Evolutionary conservation across 2,113 vertebrate species (phyloP).

Genomic region (Chlorodrepanis virens): DNA sequence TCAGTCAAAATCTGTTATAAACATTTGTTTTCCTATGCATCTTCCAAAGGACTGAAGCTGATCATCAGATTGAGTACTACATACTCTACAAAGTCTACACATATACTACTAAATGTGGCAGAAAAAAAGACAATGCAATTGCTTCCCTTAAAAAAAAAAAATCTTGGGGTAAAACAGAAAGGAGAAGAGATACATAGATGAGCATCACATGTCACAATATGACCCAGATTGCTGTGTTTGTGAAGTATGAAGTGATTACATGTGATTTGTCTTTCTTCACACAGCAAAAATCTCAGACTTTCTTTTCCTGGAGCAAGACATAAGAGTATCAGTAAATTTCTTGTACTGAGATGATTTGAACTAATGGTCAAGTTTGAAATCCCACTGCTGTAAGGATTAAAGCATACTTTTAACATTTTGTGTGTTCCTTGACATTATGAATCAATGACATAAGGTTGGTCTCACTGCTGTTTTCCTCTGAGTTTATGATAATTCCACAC

Average conservation of each 20-base stretch:
- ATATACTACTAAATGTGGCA: neutral
- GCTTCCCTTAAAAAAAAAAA: neutral
- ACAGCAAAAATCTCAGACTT: neutral
- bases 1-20: neutral
- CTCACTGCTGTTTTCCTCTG: neutral
- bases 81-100: neutral
- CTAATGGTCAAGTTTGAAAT: neutral
- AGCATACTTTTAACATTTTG: neutral
- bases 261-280: neutral
- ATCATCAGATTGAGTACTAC: neutral
- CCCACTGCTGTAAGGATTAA: neutral
- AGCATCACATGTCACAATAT: neutral
- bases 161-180: neutral
- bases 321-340: neutral
- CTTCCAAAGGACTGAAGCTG: neutral
- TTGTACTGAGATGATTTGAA: neutral
- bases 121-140: neutral
- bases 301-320: neutral
- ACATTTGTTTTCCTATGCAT: neutral
- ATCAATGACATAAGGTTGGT: neutral
- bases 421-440: neutral
- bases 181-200: neutral
- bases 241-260: neutral
- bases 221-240: neutral
- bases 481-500: neutral